Evolutionary conservation across 2,888 invertebrate species (phyloP).

Genomic region (Pterostichus madidus): DNA sequence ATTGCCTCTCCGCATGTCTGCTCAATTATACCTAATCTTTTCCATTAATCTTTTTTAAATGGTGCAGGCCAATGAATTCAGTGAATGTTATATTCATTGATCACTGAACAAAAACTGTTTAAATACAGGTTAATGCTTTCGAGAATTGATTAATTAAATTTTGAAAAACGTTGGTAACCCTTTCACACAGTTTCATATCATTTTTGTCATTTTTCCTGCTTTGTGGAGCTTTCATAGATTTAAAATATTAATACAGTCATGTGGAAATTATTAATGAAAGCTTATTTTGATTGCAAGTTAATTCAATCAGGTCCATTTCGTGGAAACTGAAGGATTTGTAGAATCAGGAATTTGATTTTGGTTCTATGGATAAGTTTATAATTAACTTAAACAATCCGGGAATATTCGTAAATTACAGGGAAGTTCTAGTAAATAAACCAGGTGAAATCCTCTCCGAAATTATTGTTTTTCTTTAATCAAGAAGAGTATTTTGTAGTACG

Average conservation of each 20-base stretch:
- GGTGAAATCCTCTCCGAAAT: not conserved
- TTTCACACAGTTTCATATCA: not conserved
- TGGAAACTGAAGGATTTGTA: not conserved
- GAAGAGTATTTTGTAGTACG: not conserved
- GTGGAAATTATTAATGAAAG: no score
- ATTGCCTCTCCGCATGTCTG: not conserved
- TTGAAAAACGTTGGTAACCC: not conserved
- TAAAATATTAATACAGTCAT: no score
- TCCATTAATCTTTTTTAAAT: not conserved
- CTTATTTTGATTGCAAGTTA: not conserved
- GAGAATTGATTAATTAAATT: constrained; percentile 8
- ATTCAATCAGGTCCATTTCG: not conserved
- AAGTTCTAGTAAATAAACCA: not conserved
- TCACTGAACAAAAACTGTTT: constrained; percentile 5
- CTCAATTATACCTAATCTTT: no score
- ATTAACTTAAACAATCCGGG: not conserved
- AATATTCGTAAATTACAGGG: not conserved
- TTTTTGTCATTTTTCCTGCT: no score
- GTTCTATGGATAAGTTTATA: not conserved
- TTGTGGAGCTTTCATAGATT: no score
- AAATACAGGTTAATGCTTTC: not conserved
- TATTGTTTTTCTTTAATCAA: not conserved
- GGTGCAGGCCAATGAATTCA: not conserved
- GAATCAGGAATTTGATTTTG: not conserved
- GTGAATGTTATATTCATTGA: not conserved